Base-by-base conservation (phyloP, 2,888 invertebrate species). In the Branchellion lobata region DNA sequence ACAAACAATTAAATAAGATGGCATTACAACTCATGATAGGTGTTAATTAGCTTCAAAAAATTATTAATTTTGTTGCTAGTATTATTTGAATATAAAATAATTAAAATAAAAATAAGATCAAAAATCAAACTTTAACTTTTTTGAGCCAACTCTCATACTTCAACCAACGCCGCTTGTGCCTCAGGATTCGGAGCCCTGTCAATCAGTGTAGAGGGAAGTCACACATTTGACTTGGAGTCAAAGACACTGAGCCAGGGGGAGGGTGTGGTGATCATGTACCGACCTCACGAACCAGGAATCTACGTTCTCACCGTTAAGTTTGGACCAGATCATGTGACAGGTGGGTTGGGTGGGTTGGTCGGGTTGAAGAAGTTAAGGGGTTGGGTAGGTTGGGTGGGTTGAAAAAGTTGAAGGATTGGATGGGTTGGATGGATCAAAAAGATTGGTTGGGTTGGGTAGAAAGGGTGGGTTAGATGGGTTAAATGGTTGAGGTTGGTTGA, bases 261-360 rank as follows among this genome's bases (percentile, higher is more conserved):
- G 24, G 95, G 95, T 89, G 96, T 96, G 91, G 94, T 95, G 78
- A 82, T 86, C 36, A 92, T 95, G 84, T 98, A 95, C 90, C 96
- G 96, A 51, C 96, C 97, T 0, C 90, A 97, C 82, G 92, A 95
- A 69, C 96, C 96, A 31, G 97, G 97, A 77, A 95, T 95, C 88
- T 97, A 98, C 88, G 96, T 93, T 89, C 91, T 96, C 89, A 95
- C 95, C 86, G 90, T 97, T 86, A 95, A 96, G 88, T 97, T 96
- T 90, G 96, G 96, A 87, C 93, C 93, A 76, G 86, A 87, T 27
- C 86, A 86, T 79, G 84, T 87, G 8, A 84, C 84, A 79, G 86
- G 87, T 86, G 72, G 82, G 69, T 1, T 34, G 65, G 29, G 14
- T 2, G n/a, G 11, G 24, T 31, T 21, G 2, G 29, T 21, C 29